Evolutionary conservation across 2,888 invertebrate species (phyloP).

Genomic region (Trissoscelio sp.): DNA sequence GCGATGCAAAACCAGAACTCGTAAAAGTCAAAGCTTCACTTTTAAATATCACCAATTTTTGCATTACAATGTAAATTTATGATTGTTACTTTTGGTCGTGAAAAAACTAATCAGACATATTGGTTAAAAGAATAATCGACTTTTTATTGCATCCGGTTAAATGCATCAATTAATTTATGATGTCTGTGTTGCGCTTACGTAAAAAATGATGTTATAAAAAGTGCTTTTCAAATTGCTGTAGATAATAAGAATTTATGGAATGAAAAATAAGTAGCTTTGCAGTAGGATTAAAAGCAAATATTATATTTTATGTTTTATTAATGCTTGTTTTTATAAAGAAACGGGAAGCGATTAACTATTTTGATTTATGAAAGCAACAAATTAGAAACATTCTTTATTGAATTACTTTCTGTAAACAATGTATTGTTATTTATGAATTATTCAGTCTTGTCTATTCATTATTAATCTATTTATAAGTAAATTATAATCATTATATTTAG

Average conservation of each 20-base stretch:
- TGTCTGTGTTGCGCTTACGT: not conserved
- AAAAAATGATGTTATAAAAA: not conserved
- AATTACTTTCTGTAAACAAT: too few relatives aligned
- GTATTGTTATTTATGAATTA: too few relatives aligned
- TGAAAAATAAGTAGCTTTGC: too few relatives aligned
- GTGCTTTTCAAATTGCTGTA: not conserved
- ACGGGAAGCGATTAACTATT: too few relatives aligned
- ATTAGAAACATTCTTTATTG: too few relatives aligned
- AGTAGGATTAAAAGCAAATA: too few relatives aligned
- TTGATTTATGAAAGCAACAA: not conserved
- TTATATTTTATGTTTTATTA: too few relatives aligned
- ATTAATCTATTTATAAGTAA: too few relatives aligned
- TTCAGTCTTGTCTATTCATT: too few relatives aligned
- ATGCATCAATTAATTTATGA: not conserved
- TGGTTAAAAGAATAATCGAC: not conserved
- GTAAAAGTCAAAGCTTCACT: conserved; percentile 22
- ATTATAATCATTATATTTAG: too few relatives aligned
- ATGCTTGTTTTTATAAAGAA: too few relatives aligned
- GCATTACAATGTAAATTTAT: conserved; percentile 6
- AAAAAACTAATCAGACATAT: not conserved
- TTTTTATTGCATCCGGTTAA: not conserved
- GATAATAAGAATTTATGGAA: not conserved
- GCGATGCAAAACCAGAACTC: conserved; percentile 34
- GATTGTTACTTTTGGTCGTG: conserved; percentile 3
- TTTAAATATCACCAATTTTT: conserved; percentile 25